phyloP scores from a whole-genome alignment of 2,888 invertebrate genomes.

The Galerucella nymphaeae region DNA sequence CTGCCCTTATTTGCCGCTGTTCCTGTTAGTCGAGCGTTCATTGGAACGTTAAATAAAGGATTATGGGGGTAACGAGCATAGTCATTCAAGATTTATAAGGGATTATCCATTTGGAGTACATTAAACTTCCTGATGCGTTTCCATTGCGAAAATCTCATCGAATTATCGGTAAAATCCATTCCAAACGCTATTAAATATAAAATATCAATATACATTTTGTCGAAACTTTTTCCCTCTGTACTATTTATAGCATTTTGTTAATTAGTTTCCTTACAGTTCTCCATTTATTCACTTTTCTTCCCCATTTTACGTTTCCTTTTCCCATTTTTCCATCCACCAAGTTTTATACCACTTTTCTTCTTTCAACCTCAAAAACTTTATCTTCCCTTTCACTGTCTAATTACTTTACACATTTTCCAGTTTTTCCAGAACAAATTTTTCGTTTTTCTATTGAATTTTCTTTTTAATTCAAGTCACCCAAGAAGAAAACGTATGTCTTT shows the following conservation, averaged over 20 bases:
- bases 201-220: too few species aligned
- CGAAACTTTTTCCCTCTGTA: too few species aligned
- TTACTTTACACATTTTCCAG: not conserved
- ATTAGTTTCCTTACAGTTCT: too few species aligned
- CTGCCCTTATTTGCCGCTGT: constrained; percentile 16
- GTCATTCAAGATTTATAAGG: constrained; percentile 27
- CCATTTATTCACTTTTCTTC: too few species aligned
- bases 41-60: constrained; percentile 30
- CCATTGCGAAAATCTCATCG: constrained; percentile 3
- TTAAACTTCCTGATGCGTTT: constrained; percentile 16
- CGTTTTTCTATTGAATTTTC: not conserved
- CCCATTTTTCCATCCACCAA: too few species aligned
- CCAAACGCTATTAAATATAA: not conserved
- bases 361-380: too few species aligned
- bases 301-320: too few species aligned
- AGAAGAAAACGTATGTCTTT: constrained; percentile 31
- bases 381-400: too few species aligned
- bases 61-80: constrained; percentile 32
- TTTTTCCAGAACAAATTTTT: not conserved
- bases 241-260: too few species aligned
- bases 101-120: constrained; percentile 17
- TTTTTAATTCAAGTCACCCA: constrained; percentile 27
- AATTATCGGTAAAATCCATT: not conserved
- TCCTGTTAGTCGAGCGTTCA: constrained; percentile 24
- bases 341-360: too few species aligned